phyloP scores from a whole-genome alignment of 64 coral and sea anemone species.

The Porites australiensis region DNA sequence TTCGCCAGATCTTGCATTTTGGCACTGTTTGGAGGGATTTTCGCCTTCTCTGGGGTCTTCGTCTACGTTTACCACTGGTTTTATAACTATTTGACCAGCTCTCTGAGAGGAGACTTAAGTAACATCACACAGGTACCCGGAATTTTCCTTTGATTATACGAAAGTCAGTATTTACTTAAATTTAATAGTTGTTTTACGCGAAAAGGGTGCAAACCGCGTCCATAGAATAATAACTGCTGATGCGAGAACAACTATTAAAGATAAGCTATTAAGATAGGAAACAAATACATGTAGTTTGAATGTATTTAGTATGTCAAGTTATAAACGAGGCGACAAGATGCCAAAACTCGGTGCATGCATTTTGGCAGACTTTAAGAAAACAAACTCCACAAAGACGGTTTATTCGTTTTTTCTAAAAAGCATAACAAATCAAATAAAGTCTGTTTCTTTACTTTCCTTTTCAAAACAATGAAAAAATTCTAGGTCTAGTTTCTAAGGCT shows the following conservation, averaged over 20 bases:
- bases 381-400: not conserved
- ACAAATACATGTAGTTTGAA: not conserved
- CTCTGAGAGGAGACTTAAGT: constrained; percentile 47
- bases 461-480: not conserved
- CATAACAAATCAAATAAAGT: not conserved
- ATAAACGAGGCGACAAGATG: too few relatives aligned
- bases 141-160: not conserved
- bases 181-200: not conserved
- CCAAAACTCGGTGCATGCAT: too few relatives aligned
- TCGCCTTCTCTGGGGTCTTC: not conserved
- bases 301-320: too few relatives aligned
- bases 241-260: too few relatives aligned
- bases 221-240: not conserved
- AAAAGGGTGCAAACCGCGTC: not conserved
- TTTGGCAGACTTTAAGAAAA: not conserved
- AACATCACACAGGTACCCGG: constrained; percentile 46
- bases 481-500: not conserved
- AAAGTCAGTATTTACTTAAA: not conserved
- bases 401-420: too few relatives aligned
- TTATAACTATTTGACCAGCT: constrained; percentile 52
- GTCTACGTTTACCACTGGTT: constrained; percentile 53
- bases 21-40: not conserved
- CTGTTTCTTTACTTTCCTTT: not conserved
- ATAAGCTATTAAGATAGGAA: not conserved
- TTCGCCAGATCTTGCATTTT: not conserved